phyloP scores from a whole-genome alignment of 2,797 vertebrate genomes.

The Hydrocynus forskahlii region DNA sequence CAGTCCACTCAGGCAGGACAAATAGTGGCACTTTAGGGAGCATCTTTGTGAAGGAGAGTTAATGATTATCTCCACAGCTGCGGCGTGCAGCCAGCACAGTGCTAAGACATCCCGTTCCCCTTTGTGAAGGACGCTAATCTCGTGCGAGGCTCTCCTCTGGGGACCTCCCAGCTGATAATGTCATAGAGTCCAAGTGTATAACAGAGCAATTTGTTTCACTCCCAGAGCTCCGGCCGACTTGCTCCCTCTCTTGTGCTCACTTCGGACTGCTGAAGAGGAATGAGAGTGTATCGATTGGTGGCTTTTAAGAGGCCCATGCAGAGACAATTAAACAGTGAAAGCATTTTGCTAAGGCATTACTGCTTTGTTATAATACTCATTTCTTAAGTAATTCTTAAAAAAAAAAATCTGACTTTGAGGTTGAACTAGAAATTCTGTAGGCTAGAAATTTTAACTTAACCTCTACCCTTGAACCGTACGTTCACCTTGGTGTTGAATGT shows the following conservation, averaged over 20 bases:
- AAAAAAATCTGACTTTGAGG: background rate
- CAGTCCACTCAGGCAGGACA: constrained; percentile 15
- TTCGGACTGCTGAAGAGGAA: constrained; percentile 20
- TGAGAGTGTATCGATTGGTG: constrained; percentile 41
- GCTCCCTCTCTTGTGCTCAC: constrained; percentile 35
- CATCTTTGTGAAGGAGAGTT: constrained; percentile 52
- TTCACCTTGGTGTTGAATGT: too few relatives aligned
- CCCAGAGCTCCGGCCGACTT: constrained; percentile 73
- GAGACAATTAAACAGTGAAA: background rate
- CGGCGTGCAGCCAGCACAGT: constrained; percentile 36
- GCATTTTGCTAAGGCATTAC: background rate
- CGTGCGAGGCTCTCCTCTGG: constrained; percentile 68
- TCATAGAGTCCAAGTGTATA: constrained; percentile 75
- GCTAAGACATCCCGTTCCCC: constrained; percentile 49
- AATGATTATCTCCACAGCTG: constrained; percentile 56
- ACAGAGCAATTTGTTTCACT: constrained; percentile 83
- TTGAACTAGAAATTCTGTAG: background rate
- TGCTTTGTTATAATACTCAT: background rate
- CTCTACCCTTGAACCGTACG: too few relatives aligned
- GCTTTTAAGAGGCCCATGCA: constrained; percentile 5
- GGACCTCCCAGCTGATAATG: constrained; percentile 69
- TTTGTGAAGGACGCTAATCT: constrained; percentile 67
- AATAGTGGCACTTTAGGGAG: constrained; percentile 30
- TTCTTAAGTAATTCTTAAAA: background rate
- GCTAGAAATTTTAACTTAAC: background rate